Evolutionary conservation across 2,797 vertebrate species (phyloP), one percentile per base, ranked within the genome.

Genomic region (Tolypeutes matacus): DNA sequence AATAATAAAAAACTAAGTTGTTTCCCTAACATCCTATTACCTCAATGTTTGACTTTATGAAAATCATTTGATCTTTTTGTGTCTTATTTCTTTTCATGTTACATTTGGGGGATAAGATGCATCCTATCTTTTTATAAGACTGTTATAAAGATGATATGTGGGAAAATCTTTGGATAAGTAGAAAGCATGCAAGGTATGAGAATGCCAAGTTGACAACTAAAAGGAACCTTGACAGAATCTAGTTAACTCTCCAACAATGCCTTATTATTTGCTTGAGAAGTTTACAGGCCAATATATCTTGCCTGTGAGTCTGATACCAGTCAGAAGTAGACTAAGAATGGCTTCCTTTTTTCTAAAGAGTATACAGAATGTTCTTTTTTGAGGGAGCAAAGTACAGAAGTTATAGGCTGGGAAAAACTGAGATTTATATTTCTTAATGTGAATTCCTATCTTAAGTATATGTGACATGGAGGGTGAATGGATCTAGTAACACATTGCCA

Each of bases 341-440:
- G 51, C 23, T 75, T 73, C 31, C 49, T 83, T 25, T 13, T 89
- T 90, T 70, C 27, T 53, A 34, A 88, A 62, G 23, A 83, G 27
- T 49, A 51, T 36, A 8, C 17, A 56, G 5, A 76, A 14, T 46
- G 9, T 27, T 89, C 53, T 53, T 91, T 82, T 87, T 29, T 70
- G 46, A 34, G 25, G 53, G 13, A 88, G 36, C 6, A 94, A 77
- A 95, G 77, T 95, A 51, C 82, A 88, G 65, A 64, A 73, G 76
- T 58, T 58, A 80, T 80, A 87, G 5, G 10, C 62, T 77, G 18
- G 62, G 12, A 25, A 18, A 85, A 96, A 51, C n/a, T 76, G 75
- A 65, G 27, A 91, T 88, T 88, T 83, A 58, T 23, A 29, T 70
- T 91, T 96, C 70, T 75, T 81, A 76, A 56, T 42, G 27, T 46